phyloP scores from a whole-genome alignment of 2,888 invertebrate species.

The Nemoura dubitans region DNA sequence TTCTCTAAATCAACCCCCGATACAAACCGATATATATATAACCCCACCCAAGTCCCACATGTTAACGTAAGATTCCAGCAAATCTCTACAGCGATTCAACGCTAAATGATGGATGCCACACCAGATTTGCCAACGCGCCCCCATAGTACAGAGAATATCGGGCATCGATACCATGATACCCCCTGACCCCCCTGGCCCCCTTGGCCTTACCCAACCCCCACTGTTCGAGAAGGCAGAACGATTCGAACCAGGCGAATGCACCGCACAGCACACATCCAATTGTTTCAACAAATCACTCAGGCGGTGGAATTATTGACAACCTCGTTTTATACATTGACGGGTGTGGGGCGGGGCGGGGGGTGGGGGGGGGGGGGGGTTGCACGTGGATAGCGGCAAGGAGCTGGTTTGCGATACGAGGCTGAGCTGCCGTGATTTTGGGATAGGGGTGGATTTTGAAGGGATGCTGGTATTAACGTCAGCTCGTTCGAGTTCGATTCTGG shows the following conservation, averaged over 20 bases:
- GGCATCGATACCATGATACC: not conserved
- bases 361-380: too few relatives aligned
- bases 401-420: not conserved
- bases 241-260: not conserved
- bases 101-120: not conserved
- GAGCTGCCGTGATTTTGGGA: not conserved
- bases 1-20: not conserved
- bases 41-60: not conserved
- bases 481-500: not conserved
- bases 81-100: not conserved
- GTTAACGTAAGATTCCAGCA: not conserved
- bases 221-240: not conserved
- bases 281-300: constrained; percentile 27
- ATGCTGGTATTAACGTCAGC: not conserved
- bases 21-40: not conserved
- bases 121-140: not conserved
- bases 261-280: not conserved
- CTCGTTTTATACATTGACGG: not conserved
- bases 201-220: not conserved
- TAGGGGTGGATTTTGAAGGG: not conserved
- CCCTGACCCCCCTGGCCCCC: not conserved
- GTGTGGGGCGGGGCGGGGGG: too few relatives aligned
- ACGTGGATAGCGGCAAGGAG: not conserved
- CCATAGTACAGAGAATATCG: not conserved
- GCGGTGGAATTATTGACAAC: constrained; percentile 17